These are phyloP conservation scores for Catamblyrhynchus diadema DNA, from an alignment of 2,797 vertebrate genomes.

Conservation along the genomic window DNA sequence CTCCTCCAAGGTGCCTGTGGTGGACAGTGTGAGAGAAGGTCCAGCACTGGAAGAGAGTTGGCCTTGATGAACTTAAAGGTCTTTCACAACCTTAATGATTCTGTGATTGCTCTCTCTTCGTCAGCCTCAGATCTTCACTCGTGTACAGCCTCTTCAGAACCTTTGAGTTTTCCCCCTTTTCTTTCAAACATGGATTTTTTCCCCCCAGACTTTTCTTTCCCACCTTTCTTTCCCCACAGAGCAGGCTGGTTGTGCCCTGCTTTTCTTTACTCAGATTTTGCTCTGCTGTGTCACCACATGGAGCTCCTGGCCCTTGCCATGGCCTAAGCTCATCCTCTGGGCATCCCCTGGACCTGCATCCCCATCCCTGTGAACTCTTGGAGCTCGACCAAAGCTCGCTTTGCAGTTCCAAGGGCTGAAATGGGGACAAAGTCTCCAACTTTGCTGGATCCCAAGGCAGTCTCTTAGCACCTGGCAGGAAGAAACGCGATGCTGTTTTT, in stretches of 20 bases:
- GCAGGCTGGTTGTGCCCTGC: background rate
- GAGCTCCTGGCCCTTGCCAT: background rate
- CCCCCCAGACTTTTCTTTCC: background rate
- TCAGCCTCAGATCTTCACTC: background rate
- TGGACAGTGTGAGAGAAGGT: background rate
- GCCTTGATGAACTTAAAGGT: background rate
- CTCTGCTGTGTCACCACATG: background rate
- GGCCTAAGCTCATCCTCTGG: background rate
- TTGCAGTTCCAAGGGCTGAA: background rate
- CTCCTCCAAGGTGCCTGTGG: background rate
- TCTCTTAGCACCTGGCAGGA: conserved; percentile 29
- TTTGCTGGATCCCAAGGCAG: background rate
- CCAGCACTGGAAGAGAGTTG: background rate
- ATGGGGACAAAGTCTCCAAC: background rate
- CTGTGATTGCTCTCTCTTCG: background rate
- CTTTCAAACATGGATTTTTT: background rate
- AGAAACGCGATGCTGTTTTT: background rate
- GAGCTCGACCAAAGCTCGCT: background rate
- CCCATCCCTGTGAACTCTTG: background rate
- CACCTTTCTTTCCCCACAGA: background rate
- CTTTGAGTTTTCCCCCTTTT: background rate
- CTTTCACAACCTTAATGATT: background rate
- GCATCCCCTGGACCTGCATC: background rate
- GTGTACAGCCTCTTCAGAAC: background rate
- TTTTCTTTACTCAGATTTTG: background rate